phyloP scores from a whole-genome alignment of 2,113 vertebrate genomes.

The Sterna hirundo region DNA sequence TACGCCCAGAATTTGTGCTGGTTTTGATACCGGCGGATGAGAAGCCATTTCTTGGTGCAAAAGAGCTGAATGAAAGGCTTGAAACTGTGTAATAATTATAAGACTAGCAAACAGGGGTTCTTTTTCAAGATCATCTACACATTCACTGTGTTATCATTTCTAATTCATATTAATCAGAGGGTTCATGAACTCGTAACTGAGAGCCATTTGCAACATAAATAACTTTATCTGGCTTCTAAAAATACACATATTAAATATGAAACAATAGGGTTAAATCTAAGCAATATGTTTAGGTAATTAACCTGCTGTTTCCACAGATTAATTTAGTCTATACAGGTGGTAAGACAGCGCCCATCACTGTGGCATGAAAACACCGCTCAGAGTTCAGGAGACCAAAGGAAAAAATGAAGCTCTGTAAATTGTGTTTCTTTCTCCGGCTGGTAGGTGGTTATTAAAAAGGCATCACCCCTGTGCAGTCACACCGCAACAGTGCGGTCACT shows the following conservation, averaged over 20 bases:
- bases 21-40: not conserved
- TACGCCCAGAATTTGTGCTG: slow-evolving; percentile 27
- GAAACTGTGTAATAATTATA: not conserved
- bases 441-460: slow-evolving; percentile 44
- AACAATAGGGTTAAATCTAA: slow-evolving; percentile 59
- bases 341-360: not conserved
- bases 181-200: slow-evolving; percentile 40
- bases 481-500: not conserved
- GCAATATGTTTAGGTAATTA: slow-evolving; percentile 36
- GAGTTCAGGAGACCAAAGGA: slow-evolving; percentile 15
- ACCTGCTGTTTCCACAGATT: slow-evolving; percentile 17
- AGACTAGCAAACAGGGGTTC: slow-evolving; percentile 2
- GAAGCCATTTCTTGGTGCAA: slow-evolving; percentile 23
- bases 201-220: slow-evolving; percentile 47
- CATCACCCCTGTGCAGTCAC: slow-evolving; percentile 28
- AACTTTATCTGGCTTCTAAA: slow-evolving; percentile 42
- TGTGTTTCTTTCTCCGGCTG: not conserved
- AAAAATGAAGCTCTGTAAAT: slow-evolving; percentile 9
- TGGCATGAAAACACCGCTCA: not conserved
- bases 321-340: slow-evolving; percentile 20
- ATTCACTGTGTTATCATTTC: slow-evolving; percentile 42
- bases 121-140: slow-evolving; percentile 36
- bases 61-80: slow-evolving; percentile 16
- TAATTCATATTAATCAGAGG: slow-evolving; percentile 64
- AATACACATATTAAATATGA: slow-evolving; percentile 13